Evolutionary conservation across 1,140 invertebrate species (phyloP).

Genomic region (Drosophila pruinosa): DNA sequence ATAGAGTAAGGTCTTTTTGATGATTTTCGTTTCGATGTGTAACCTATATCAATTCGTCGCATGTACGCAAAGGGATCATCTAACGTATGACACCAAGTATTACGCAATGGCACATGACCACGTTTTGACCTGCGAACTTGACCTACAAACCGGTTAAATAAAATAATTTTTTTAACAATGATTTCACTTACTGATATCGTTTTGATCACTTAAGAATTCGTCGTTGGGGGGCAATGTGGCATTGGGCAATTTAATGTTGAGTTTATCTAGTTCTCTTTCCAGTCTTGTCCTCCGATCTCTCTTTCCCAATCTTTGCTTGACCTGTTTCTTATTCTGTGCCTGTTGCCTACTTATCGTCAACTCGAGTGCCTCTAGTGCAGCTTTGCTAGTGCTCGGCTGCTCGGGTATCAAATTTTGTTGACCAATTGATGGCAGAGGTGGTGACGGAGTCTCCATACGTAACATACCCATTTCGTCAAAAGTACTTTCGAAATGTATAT

Average conservation of each 20-base stretch:
- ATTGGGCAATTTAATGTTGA: not conserved
- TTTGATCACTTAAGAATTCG: not conserved
- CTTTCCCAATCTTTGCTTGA: not conserved
- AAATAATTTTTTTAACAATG: not conserved
- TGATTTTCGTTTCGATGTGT: not conserved
- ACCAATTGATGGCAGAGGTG: not conserved
- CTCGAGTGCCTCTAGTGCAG: conserved; percentile 30
- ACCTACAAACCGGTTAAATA: not conserved
- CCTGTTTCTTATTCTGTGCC: not conserved
- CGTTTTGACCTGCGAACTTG: conserved; percentile 59
- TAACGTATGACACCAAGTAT: conserved; percentile 43
- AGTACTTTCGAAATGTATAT: not conserved
- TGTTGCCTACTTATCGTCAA: not conserved
- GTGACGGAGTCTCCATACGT: conserved; percentile 20
- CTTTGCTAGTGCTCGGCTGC: conserved; percentile 53
- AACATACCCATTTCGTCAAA: conserved; percentile 24
- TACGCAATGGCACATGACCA: conserved; percentile 58
- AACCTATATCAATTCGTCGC: too few relatives aligned
- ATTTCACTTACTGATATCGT: conserved; percentile 36
- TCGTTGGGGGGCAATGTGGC: not conserved
- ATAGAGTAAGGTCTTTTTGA: too few relatives aligned
- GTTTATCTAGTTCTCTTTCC: not conserved
- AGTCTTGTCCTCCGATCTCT: not conserved
- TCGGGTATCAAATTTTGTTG: not conserved
- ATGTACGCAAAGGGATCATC: conserved; percentile 19